Evolutionary conservation across 2,113 vertebrate species (phyloP).

Genomic region (Anhinga anhinga): DNA sequence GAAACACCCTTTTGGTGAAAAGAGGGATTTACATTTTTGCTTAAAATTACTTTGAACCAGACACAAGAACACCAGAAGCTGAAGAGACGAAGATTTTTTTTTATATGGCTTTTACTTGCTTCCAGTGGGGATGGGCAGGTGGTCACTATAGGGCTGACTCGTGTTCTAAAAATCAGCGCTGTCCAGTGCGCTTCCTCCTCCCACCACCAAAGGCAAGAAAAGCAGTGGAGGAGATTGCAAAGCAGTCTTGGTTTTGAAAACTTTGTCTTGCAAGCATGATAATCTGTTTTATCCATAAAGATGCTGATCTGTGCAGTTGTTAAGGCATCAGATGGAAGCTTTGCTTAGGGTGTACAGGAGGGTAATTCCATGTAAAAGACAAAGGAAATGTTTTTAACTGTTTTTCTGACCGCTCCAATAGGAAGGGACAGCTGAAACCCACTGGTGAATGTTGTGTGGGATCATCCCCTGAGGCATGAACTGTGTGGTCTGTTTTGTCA

Average conservation of each 20-base stretch:
- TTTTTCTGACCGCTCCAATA: not conserved
- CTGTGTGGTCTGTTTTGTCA: fast-evolving
- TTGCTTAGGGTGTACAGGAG: not conserved
- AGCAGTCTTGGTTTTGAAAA: not conserved
- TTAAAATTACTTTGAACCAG: not conserved
- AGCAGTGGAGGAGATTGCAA: not conserved
- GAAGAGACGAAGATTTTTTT: not conserved
- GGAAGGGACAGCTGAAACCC: not conserved
- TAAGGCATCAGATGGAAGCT: not conserved
- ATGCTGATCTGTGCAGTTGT: not conserved
- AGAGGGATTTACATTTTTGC: not conserved
- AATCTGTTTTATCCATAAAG: not conserved
- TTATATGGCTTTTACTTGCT: not conserved
- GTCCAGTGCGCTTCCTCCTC: not conserved
- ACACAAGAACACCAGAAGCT: not conserved
- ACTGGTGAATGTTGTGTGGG: not conserved
- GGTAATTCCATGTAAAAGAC: not conserved
- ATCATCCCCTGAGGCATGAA: not conserved
- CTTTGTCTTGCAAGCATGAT: not conserved
- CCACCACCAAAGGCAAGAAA: not conserved
- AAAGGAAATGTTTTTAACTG: not conserved
- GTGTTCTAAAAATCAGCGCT: fast-evolving
- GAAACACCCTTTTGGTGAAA: not conserved
- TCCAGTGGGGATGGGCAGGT: not conserved
- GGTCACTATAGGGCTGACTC: not conserved